Evolutionary conservation across 2,797 vertebrate genomes (phyloP).

Genomic region (Lepilemur ruficaudatus): DNA sequence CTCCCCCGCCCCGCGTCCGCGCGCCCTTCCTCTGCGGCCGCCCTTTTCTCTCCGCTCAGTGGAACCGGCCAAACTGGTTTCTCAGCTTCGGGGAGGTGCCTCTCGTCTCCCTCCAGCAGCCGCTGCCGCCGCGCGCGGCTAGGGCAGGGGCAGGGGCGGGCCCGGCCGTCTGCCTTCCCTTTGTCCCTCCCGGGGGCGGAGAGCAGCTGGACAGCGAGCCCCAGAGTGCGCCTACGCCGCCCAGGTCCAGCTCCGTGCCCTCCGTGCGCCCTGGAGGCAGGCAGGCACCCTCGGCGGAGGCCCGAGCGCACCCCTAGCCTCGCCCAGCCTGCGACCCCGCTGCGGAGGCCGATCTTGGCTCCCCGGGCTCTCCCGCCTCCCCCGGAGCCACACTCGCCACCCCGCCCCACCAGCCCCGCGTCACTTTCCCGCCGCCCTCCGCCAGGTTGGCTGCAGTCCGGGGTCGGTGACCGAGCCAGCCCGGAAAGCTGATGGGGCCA

Average conservation of each 20-base stretch:
- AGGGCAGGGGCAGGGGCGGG: conserved; percentile 42
- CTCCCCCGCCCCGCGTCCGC: conserved; percentile 56
- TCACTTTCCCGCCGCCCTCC: conserved; percentile 42
- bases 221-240: not conserved
- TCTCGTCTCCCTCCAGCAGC: conserved; percentile 6
- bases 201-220: not conserved
- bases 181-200: conserved; percentile 9
- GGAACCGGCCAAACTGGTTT: conserved; percentile 76
- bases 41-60: conserved; percentile 42
- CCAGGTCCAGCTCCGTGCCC: not conserved
- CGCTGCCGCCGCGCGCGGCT: not conserved
- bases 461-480: conserved; percentile 38
- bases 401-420: not conserved
- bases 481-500: conserved; percentile 52
- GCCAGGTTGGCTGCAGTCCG: not conserved
- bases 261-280: not conserved
- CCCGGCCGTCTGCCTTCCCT: conserved; percentile 47
- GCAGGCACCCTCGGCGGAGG: not conserved
- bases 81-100: conserved; percentile 60
- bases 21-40: conserved; percentile 57
- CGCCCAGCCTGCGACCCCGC: not conserved
- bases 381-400: not conserved
- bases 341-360: not conserved
- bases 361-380: not conserved
- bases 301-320: not conserved